Evolutionary conservation across 2,797 vertebrate genomes (phyloP), one percentile per base, ranked within the genome.

Genomic region (Semaprochilodus insignis): DNA sequence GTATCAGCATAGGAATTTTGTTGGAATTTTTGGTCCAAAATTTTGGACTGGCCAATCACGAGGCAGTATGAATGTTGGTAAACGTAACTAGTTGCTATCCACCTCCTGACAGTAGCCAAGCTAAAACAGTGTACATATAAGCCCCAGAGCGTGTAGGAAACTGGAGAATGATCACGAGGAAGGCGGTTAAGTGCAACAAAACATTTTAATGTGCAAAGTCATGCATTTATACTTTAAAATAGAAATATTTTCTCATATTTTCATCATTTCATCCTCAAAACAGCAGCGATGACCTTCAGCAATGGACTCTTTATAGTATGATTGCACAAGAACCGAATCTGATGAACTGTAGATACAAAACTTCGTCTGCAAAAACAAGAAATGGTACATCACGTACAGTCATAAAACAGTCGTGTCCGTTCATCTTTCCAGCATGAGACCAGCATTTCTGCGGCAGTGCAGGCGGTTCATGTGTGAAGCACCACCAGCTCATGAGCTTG

Each of bases 181-280:
- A 67, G 51, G 13, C 36, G 1, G 31, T 83, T 83, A 86, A 85
- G 88, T 91, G 88, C 70, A 83, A 90, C 70, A 86, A 86, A 82
- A 63, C 27, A 91, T 91, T 88, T 94, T 91, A 90, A 93, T 94
- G 94, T 95, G 94, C 93, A 95, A 95, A 93, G 87, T 93, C 93
- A 93, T 95, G 94, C 93, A 90, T 86, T 92, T 83, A 86, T 75
- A 79, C 77, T 87, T 89, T 83, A 89, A 82, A 81, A 89, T 78
- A 86, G 88, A 88, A 90, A 90, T 79, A 17, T 74, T 82, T 31
- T 31, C 31, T 31, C 31, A 31, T n/a, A n/a, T 31, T 31, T 66
- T 16, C 57, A 34, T 27, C 27, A 19, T 81, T 85, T 83, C 74
- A 77, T 79, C 51, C 48, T 66, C 77, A 81, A 40, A 83, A 84